These are phyloP conservation scores for Eledona agricola DNA, from an alignment of 2,888 invertebrate genomes.

Conservation along the genomic window DNA sequence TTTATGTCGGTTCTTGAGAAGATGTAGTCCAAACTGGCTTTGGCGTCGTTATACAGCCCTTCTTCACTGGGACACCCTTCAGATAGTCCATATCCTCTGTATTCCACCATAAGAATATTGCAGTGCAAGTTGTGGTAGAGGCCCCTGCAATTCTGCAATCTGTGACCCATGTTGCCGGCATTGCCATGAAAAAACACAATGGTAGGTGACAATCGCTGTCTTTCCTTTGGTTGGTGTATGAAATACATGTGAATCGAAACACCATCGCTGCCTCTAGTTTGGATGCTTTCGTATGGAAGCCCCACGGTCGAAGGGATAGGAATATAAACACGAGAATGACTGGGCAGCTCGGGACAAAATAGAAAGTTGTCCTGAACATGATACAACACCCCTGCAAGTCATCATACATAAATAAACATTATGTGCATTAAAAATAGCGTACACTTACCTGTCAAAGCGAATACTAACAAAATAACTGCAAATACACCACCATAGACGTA, in stretches of 20 bases:
- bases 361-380: conserved; percentile 85
- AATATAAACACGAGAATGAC: conserved; percentile 87
- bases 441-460: conserved; percentile 75
- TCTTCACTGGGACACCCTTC: conserved; percentile 87
- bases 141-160: conserved; percentile 87
- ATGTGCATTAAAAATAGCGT: not conserved
- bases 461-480: conserved; percentile 74
- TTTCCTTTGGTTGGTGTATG: conserved; percentile 76
- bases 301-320: conserved; percentile 86
- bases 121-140: conserved; percentile 83
- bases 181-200: conserved; percentile 94
- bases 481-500: conserved; percentile 84
- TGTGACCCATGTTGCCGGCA: conserved; percentile 96
- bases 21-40: conserved; percentile 86
- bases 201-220: conserved; percentile 78
- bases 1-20: conserved; percentile 84
- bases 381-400: conserved; percentile 81
- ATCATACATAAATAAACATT: not conserved
- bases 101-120: conserved; percentile 89
- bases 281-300: conserved; percentile 86
- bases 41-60: conserved; percentile 88
- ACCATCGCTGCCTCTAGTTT: conserved; percentile 79
- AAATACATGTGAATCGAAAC: conserved; percentile 83
- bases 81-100: conserved; percentile 93
- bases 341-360: conserved; percentile 90